phyloP scores from a whole-genome alignment of 2,113 vertebrate species.

The Phalacrocorax carbo region DNA sequence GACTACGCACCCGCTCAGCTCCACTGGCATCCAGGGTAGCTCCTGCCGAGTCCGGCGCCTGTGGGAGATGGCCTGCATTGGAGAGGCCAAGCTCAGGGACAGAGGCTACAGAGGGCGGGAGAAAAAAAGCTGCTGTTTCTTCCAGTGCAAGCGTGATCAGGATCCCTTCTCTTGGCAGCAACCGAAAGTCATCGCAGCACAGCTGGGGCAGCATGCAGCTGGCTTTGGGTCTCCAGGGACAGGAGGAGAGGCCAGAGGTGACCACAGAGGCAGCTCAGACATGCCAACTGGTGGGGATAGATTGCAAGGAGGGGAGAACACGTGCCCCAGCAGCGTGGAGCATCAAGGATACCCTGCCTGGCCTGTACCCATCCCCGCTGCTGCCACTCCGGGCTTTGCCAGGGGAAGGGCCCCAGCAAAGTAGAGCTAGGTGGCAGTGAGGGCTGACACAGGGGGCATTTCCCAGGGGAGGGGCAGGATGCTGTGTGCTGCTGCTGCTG shows the following conservation, averaged over 20 bases:
- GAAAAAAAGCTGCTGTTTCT: neutral
- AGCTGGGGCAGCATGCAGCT: neutral
- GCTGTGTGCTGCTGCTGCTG: neutral
- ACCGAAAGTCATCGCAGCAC: accelerated
- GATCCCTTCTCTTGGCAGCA: neutral
- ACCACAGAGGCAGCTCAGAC: neutral
- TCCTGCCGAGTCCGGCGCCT: neutral
- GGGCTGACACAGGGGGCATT: accelerated
- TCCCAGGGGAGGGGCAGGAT: neutral
- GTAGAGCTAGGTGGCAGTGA: neutral
- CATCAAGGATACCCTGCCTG: neutral
- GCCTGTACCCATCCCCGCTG: neutral
- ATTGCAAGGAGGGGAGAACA: neutral
- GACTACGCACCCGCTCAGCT: accelerated
- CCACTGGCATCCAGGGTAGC: neutral
- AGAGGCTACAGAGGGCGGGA: neutral
- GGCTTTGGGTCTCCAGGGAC: neutral
- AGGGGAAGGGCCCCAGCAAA: neutral
- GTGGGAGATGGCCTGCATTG: neutral
- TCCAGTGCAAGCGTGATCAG: neutral
- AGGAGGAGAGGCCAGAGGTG: neutral
- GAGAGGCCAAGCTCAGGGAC: neutral
- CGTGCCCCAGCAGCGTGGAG: neutral
- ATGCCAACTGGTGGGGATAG: neutral
- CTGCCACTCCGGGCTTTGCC: neutral